A percentile compares a stretch with the other conserved stretches of the same genome.
Conservation (phyloP, 2,888 invertebrate genomes). For the Trichacis sp. region DNA sequence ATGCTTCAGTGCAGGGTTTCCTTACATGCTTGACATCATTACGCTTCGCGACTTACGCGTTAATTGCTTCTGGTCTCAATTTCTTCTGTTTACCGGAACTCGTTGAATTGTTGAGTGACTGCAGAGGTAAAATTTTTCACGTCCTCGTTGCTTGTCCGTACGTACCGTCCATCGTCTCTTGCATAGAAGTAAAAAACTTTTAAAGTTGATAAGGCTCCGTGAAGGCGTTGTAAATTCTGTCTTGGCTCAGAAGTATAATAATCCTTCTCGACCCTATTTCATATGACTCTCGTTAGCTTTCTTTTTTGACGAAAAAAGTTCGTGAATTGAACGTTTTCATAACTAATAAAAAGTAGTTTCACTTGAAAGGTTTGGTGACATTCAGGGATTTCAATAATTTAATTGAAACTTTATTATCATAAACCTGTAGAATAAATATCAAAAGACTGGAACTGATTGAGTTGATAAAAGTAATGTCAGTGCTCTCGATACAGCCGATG, state of each 20-base stretch:
- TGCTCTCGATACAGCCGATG: conserved; percentile 44
- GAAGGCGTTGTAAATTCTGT: conserved; percentile 11
- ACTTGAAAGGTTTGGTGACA: conserved; percentile 55
- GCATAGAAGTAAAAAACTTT: conserved; percentile 5
- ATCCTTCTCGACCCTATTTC: conserved; percentile 37
- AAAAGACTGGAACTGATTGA: no score
- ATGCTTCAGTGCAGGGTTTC: neutral
- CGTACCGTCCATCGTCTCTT: conserved; percentile 2
- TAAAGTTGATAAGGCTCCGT: conserved; percentile 5
- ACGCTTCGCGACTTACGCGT: neutral
- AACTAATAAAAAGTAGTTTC: conserved; percentile 49
- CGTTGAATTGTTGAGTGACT: conserved; percentile 49
- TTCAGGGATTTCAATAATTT: no score
- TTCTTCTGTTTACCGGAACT: conserved; percentile 22
- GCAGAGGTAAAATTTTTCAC: conserved; percentile 16
- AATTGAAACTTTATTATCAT: no score
- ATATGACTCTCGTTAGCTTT: conserved; percentile 31
- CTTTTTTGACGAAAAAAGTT: conserved; percentile 31
- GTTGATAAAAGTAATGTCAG: no score
- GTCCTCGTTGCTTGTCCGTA: conserved; percentile 1
- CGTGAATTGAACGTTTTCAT: conserved; percentile 29
- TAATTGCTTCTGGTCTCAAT: conserved; percentile 3
- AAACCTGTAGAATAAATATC: no score
- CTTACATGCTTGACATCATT: conserved; percentile 10
- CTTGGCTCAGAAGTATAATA: conserved; percentile 17